Evolutionary conservation across 2,113 vertebrate species (phyloP), one percentile per base, ranked within the genome.

Genomic region (Pelodiscus sinensis): DNA sequence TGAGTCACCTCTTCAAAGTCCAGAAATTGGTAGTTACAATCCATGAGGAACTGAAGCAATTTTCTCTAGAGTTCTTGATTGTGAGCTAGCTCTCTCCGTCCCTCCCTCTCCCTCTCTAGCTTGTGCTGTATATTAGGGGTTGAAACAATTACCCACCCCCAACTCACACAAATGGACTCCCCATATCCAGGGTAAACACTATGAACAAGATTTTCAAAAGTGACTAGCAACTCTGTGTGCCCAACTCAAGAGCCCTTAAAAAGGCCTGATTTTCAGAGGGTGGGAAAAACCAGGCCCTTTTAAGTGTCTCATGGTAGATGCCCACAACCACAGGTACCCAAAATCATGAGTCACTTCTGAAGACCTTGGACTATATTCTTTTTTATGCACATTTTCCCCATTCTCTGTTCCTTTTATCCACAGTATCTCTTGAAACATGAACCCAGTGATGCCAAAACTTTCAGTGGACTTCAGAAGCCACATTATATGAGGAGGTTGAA

Each of bases 371-470:
- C 18, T 35, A 18, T 71, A n/a, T 77, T 38, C 58, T 3, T 24
- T 29, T 62, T 62, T 29, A 62, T 62, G 60, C 60, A 29, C 54
- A 5, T 80, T 84, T 81, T 55, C 8, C 1, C 75, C n/a, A 35
- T 35, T 35, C 0, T 9, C 56, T 27, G 31, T 50, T 12, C 29
- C 58, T 24, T 77, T 79, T 65, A 50, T 9, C 57, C 81, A n/a
- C 82, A 85, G 8, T 4, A 3, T 54, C 85, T 60, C 52, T 82
- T 87, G 10, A 81, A 52, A 71, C n/a, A 71, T 71, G 68, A 81
- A 57, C 25, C 73, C n/a, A 87, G 58, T 29, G 79, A 87, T 60
- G 58, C 78, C 90, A 85, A 92, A 89, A 92, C 92, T 38, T 35
- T 21, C 8, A 71, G 9, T n/a, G 15, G 77, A 22, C 80, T 83